Percentiles rank a stretch among this genome's conserved stretches.
Evolutionary conservation across 2,113 vertebrate species (phyloP).

Genomic region (Chamaetylas fuelleborni): DNA sequence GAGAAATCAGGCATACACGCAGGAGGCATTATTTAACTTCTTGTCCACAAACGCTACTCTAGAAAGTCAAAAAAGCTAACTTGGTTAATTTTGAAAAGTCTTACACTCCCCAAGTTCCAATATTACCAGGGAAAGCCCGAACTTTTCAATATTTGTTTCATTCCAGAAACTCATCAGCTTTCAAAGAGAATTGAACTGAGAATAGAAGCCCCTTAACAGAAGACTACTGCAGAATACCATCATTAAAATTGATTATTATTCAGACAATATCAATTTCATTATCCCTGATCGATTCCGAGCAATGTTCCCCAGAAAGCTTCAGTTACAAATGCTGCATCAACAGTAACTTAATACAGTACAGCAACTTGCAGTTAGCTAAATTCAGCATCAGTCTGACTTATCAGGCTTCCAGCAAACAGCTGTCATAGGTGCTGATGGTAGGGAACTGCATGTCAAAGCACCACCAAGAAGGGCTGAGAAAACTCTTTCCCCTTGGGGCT

Average conservation of each 20-base stretch:
- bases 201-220: conserved; percentile 63
- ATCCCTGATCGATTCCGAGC: conserved; percentile 69
- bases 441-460: conserved; percentile 18
- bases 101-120: neutral
- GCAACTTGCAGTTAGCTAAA: neutral
- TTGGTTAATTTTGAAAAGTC: neutral
- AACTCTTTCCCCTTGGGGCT: neutral
- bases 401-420: conserved; percentile 18
- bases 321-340: conserved; percentile 27
- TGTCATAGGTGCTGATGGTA: conserved; percentile 26
- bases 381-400: conserved; percentile 1
- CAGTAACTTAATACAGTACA: neutral
- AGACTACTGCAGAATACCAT: conserved; percentile 60
- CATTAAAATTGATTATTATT: conserved; percentile 82
- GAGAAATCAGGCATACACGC: neutral
- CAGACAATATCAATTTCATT: conserved; percentile 76
- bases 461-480: neutral
- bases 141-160: neutral
- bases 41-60: neutral
- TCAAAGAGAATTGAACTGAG: conserved; percentile 58
- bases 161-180: conserved; percentile 34
- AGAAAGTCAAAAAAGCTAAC: neutral
- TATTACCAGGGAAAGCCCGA: neutral
- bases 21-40: neutral
- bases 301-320: conserved; percentile 41